Base-by-base conservation (phyloP, 2,888 invertebrate species). In the Eupithecia insigniata region DNA sequence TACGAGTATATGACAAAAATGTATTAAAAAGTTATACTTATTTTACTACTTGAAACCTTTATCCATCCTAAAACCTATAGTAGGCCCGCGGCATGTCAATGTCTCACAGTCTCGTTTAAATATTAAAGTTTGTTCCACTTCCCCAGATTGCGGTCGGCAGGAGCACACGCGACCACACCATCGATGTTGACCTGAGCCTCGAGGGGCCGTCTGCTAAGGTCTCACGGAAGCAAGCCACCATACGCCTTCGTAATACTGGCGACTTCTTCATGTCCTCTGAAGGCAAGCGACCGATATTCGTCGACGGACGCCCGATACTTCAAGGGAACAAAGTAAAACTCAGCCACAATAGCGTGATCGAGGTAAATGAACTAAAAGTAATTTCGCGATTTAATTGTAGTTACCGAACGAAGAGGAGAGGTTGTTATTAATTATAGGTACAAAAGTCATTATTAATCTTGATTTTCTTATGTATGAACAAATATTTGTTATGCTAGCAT, bases 121-220 rank as follows among this genome's bases (percentile, higher is more conserved):
- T 72, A 75, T 74, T 68, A 74, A 69, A 74, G 72, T 76, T 71
- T 79, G 73, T 74, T 70, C 58, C 28, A 70, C 43, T 73, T 71
- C 61, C 46, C 22, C 76, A 97, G 96, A 99, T 99, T 67, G 98
- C 98, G 0, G 96, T 99, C 60, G 99, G 99, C 0, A 95, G 99
- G 73, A 96, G 97, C 77, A 97, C 98, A 0, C 97, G 97, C 82
- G 98, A 98, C 84, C 96, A 97, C 83, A 95, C 95, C 66, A 98
- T 99, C 51, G 99, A 99, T 91, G 98, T 99, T 34, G 99, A 99
- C 92, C 93, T 99, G 66, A 96, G 97, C 0, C 92, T 99, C 61
- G 99, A 99, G 92, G 99, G 99, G 0, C 99, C 99, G 0, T 97
- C 99, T 0, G 97, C 97, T 89, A 99, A 99, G 92, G 96, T 98